Conservation (phyloP, 2,888 invertebrate species). For the Rhaphigaster nebulosa region DNA sequence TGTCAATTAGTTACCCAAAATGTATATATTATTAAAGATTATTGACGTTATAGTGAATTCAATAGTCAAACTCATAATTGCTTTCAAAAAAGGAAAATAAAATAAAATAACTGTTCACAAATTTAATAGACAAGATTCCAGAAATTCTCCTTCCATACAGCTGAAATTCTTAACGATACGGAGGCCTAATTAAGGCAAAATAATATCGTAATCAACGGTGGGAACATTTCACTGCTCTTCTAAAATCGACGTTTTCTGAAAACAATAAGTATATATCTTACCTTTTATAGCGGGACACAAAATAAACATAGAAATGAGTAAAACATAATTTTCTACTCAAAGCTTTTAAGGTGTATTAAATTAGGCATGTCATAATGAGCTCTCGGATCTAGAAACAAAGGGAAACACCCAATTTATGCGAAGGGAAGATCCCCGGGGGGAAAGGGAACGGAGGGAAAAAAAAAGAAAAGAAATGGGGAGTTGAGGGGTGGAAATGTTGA, state of each 20-base stretch:
- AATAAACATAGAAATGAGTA: constrained; percentile 26
- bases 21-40: no score
- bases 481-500: constrained; percentile 41
- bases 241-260: not conserved
- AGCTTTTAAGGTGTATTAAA: constrained; percentile 48
- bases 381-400: constrained; percentile 39
- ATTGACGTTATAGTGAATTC: no score
- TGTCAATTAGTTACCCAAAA: no score
- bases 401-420: constrained; percentile 46
- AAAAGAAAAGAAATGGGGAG: constrained; percentile 20
- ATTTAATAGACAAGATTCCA: not conserved
- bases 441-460: not conserved
- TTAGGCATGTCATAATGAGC: constrained; percentile 46
- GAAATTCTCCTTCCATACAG: not conserved
- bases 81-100: not conserved
- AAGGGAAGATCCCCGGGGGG: constrained; percentile 15
- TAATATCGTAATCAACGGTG: not conserved
- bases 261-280: not conserved
- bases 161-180: not conserved
- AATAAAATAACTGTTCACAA: not conserved
- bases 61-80: no score
- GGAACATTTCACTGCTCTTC: not conserved
- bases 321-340: constrained; percentile 32
- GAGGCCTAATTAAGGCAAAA: not conserved
- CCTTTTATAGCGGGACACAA: constrained; percentile 2